These are phyloP conservation scores for Anadara kagoshimensis DNA, from an alignment of 1,140 invertebrate genomes.

Conservation along the genomic window DNA sequence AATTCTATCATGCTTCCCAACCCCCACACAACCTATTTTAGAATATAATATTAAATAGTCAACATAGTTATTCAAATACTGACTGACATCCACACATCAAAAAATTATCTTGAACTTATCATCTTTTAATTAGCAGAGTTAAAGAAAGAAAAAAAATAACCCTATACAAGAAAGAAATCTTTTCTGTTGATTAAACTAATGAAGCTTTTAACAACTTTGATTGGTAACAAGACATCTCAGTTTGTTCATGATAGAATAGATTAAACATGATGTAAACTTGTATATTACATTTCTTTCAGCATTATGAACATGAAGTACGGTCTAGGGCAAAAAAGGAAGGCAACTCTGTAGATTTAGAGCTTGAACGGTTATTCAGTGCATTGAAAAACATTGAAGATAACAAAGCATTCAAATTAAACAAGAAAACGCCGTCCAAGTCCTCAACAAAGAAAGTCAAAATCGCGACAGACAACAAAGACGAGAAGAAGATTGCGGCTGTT, in stretches of 20 bases:
- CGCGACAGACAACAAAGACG: neutral
- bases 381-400: conserved; percentile 42
- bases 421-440: neutral
- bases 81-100: too few relatives aligned
- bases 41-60: too few relatives aligned
- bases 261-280: neutral
- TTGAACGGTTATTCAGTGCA: conserved; percentile 40
- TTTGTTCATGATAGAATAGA: neutral
- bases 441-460: conserved; percentile 6
- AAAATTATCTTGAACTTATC: too few relatives aligned
- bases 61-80: too few relatives aligned
- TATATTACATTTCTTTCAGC: conserved; percentile 26
- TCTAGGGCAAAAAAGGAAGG: conserved; percentile 30
- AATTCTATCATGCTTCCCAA: too few relatives aligned
- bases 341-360: conserved; percentile 31
- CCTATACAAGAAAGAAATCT: too few relatives aligned
- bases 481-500: conserved; percentile 1
- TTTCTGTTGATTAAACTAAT: neutral
- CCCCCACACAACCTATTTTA: too few relatives aligned
- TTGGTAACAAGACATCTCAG: neutral
- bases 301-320: conserved; percentile 37
- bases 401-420: conserved; percentile 31
- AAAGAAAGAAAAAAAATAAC: too few relatives aligned
- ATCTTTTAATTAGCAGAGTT: too few relatives aligned
- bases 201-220: neutral